Evolutionary conservation across 1,140 invertebrate genomes (phyloP).

Genomic region (Zaprionus ornatus): DNA sequence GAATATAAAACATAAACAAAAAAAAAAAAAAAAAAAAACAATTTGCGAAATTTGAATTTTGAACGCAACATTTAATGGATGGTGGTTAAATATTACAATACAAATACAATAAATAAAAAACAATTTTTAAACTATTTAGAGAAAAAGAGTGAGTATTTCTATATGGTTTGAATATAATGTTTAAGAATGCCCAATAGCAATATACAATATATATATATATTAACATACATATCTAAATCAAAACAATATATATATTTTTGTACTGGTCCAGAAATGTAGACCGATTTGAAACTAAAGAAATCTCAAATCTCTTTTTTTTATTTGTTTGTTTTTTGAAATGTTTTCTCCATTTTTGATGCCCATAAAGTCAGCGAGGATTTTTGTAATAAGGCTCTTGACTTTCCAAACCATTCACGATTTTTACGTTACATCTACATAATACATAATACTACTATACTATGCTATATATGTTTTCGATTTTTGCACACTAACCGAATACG

Average conservation of each 20-base stretch:
- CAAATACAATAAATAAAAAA: constrained; percentile 52
- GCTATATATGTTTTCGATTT: constrained; percentile 64
- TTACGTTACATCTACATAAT: constrained; percentile 27
- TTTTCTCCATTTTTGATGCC: constrained; percentile 67
- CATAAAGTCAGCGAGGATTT: constrained; percentile 70
- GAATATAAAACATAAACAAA: constrained; percentile 73
- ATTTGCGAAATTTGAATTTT: constrained; percentile 83
- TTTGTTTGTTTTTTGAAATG: constrained; percentile 74
- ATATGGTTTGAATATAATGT: constrained; percentile 75
- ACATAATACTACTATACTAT: constrained; percentile 34
- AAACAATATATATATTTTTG: constrained; percentile 38
- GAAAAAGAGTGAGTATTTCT: constrained; percentile 83
- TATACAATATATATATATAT: constrained; percentile 24
- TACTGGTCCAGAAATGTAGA: constrained; percentile 50
- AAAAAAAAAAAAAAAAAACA: constrained; percentile 46
- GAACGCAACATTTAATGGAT: constrained; percentile 82
- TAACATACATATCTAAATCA: constrained; percentile 27
- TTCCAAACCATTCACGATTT: constrained; percentile 15
- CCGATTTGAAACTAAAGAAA: constrained; percentile 50
- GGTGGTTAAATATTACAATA: constrained; percentile 72
- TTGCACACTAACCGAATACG: constrained; percentile 61
- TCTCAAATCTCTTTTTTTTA: constrained; percentile 62
- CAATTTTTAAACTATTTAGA: constrained; percentile 78
- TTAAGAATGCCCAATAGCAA: constrained; percentile 76
- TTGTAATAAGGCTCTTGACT: constrained; percentile 42